Base-by-base conservation (phyloP, 92 coral and sea anemone species). In the Isaurus tuberculatus region DNA sequence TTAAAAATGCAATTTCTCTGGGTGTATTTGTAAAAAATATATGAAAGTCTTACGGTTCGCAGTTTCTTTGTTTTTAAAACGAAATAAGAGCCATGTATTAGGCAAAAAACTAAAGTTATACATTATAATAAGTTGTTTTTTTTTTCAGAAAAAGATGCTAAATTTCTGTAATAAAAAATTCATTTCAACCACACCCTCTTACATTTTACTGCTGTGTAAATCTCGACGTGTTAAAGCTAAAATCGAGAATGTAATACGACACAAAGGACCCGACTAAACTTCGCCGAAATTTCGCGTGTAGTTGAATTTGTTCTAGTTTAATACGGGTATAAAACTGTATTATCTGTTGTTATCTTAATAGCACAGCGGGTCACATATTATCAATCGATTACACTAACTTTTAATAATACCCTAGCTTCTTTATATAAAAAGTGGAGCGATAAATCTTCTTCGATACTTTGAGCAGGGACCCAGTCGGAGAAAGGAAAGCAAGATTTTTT, bases 181-280 rank as follows among this genome's bases (percentile, higher is more conserved):
- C 23, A 31, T 5, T 34, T 30, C 44, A 19, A n/a, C 11, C 25
- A n/a, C 48, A 14, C 25, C 66, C 42, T 29, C 43, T n/a, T 55
- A 48, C 23, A 15, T 3, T 53, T 8, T 10, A 74, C 80, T 49
- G 66, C 80, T 74, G 66, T 74, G 80, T 74, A 74, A 51, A 74
- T 15, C 16, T n/a, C 42, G 25, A 44, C 36, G 37, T 51, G 23
- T 73, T 17, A 46, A 25, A 73, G 8, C 5, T 51, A 53, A 74
- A 11, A 44, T 57, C 61, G 40, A 40, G 46, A 40, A 44, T n/a
- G 20, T 11, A 44, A 72, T 34, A 22, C 7, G n/a, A 72, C 34
- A 29, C 8, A 40, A 19, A 28, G 64, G 15, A 5, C 40, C 26
- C 22, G 44, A 16, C 19, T 8, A 49, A 74, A 74, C 9, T 20